Percentiles rank a stretch among this genome's conserved stretches.
These are phyloP conservation scores for Lucilia sericata DNA, from an alignment of 1,140 invertebrate species.

Conservation along the genomic window DNA sequence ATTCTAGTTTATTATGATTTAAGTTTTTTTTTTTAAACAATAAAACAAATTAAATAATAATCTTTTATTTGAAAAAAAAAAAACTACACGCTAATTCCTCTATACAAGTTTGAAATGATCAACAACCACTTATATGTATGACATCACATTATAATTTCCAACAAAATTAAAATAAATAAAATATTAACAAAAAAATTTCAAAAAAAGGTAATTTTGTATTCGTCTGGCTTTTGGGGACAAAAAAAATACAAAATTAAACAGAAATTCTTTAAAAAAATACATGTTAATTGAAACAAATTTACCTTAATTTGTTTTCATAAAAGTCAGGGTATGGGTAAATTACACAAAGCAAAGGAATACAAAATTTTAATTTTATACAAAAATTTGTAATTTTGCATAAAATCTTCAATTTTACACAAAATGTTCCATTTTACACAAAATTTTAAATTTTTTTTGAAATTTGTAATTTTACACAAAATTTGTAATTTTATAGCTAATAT, in stretches of 20 bases:
- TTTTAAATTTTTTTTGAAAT: too few relatives aligned
- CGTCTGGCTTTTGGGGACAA: not conserved
- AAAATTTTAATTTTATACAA: too few relatives aligned
- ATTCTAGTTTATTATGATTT: too few relatives aligned
- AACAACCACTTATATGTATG: not conserved
- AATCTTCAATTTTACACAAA: too few relatives aligned
- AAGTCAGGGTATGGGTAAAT: not conserved
- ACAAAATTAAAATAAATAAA: not conserved
- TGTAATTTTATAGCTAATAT: too few relatives aligned
- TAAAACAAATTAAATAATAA: too few relatives aligned
- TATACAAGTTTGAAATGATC: not conserved
- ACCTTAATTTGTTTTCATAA: not conserved
- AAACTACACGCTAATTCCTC: not conserved
- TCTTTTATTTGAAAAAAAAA: not conserved
- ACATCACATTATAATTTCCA: not conserved
- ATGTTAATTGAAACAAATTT: not conserved
- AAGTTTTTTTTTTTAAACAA: too few relatives aligned
- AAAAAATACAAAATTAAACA: not conserved
- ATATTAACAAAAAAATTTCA: not conserved
- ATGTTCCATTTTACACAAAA: too few relatives aligned
- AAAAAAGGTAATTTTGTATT: slow-evolving; percentile 1
- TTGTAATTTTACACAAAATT: too few relatives aligned
- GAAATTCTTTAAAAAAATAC: not conserved
- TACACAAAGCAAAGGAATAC: too few relatives aligned
- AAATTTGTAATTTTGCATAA: too few relatives aligned